These are phyloP conservation scores for Phyllostomus discolor DNA, from an alignment of 2,113 vertebrate genomes.

Conservation along the genomic window DNA sequence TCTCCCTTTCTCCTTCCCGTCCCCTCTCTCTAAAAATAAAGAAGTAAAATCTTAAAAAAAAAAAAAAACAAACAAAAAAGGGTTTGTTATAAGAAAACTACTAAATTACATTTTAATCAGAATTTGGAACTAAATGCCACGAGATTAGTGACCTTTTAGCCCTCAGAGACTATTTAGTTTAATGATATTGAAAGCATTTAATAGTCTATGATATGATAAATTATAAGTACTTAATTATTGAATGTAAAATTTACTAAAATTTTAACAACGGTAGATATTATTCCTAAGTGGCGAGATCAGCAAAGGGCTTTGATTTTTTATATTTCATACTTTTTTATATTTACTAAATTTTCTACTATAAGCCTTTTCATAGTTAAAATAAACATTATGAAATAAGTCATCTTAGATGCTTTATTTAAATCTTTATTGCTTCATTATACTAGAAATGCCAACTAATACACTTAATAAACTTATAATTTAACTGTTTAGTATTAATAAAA, in stretches of 20 bases:
- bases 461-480: background rate
- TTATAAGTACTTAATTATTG: background rate
- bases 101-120: background rate
- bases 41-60: too few relatives aligned
- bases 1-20: too few relatives aligned
- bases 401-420: slow-evolving; percentile 11
- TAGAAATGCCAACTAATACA: background rate
- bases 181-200: background rate
- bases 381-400: background rate
- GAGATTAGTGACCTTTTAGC: background rate
- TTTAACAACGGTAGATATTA: background rate
- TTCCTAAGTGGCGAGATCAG: background rate
- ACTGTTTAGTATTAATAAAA: background rate
- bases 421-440: background rate
- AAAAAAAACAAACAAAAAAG: background rate
- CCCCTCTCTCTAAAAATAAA: too few relatives aligned
- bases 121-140: slow-evolving; percentile 4
- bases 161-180: background rate
- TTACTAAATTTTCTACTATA: background rate
- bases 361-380: background rate
- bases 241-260: background rate
- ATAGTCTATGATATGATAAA: background rate
- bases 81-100: background rate
- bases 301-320: slow-evolving; percentile 10
- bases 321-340: background rate